Evolutionary conservation across 2,113 vertebrate genomes (phyloP), one percentile per base, ranked within the genome.

Genomic region (Lasiurus borealis): DNA sequence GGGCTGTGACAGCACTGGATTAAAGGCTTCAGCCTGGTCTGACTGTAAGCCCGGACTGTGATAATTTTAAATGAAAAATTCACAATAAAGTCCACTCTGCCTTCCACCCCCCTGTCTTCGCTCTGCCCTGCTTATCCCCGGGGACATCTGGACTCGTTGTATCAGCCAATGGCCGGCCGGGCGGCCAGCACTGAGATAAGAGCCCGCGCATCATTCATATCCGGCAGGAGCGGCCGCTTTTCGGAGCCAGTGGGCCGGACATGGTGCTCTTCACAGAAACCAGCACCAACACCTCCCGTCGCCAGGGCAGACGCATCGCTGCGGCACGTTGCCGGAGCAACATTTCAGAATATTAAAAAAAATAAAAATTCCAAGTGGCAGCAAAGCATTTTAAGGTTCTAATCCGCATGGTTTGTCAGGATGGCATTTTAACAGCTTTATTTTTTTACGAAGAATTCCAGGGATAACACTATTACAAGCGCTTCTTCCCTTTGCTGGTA

Each of bases 291-390:
- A 93, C 62, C 62, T 50, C 59, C 48, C 71, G 62, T 83, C 90
- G 87, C 93, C 90, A 93, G 90, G 88, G 57, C 83, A 88, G 81
- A 88, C 36, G 80, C 36, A 96, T 88, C 29, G 75, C 89, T 71
- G 90, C 29, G 83, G 88, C 76, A 95, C 90, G 95, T 96, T 72
- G 88, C 93, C 94, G 92, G 57, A 92, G 68, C 93, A 85, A 90
- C 94, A 88, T 73, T 95, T 96, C 71, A 82, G 82, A 93, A 96
- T 86, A 52, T 92, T 97, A 25, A 52, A 48, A 76, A 77, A 97
- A 95, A n/a, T n/a, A 68, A 78, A 92, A 97, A 92, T 90, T 54
- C 68, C 92, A 1, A 57, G 75, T 78, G 46, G 80, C 66, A 95
- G 85, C 76, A 85, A 80, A 85, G 31, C 92, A 75, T 77, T 87